Base-by-base conservation (phyloP, 2,797 vertebrate species). In the Cossypha polioptera region DNA sequence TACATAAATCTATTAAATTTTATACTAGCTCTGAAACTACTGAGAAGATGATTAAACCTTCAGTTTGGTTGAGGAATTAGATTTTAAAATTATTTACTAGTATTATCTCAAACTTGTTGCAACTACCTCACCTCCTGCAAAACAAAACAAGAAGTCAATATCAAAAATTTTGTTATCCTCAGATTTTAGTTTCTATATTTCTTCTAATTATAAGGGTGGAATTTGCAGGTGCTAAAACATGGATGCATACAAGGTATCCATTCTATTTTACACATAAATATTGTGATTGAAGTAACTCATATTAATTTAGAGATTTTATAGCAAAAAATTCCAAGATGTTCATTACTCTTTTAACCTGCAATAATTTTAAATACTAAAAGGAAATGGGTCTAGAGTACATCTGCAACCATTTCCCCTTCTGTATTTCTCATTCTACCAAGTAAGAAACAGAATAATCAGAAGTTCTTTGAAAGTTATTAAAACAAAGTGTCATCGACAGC, bases 391-490 rank as follows among this genome's bases (percentile, higher is more conserved):
- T 20, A 16, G 4, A 65, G 5, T 66, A 58, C 0, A 50, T 67
- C 65, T 71, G 20, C 36, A 77, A 53, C 40, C 2, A 29, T 63
- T 66, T 78, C 13, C 17, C 10, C 6, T 42, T 91, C 18, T 36
- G 5, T 79, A 40, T 67, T 91, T 79, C 28, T 92, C 11, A 58
- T 88, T 85, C 38, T 55, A 71, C 38, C 45, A 80, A 82, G n/a
- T 35, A 76, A 71, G 65, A 87, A 86, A 55, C 9, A 86, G 63
- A 86, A 88, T 48, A 85, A 36, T 94, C 81, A 68, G n/a, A 88
- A 95, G 31, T 89, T 95, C 38, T 93, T 62, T 86, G 53, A 40
- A 87, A 93, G 57, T 91, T 91, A 83, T 74, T 96, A 93, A 85
- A 92, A 87, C 77, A 89, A 94, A 87, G 31, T 94, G 92, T 87